Conservation (phyloP, 2,113 vertebrate species). For the Athene cunicularia region DNA sequence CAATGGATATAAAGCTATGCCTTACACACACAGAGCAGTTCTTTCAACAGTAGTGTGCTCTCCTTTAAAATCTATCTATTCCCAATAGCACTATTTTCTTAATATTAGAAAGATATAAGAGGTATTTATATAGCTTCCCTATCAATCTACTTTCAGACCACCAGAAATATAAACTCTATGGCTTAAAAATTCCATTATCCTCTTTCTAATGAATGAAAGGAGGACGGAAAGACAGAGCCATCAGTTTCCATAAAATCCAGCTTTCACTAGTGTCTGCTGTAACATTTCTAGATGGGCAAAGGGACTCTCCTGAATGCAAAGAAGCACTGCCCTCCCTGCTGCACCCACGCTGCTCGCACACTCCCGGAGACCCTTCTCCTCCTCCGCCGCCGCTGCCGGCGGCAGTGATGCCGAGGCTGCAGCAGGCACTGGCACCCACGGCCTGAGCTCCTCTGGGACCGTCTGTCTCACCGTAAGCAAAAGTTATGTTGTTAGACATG, state of each 20-base stretch:
- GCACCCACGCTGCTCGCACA: fast-evolving
- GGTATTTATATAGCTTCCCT: conserved; percentile 59
- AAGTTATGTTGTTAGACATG: conserved; percentile 51
- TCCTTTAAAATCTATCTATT: conserved; percentile 44
- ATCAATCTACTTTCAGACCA: conserved; percentile 57
- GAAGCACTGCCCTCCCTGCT: not conserved
- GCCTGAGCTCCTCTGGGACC: not conserved
- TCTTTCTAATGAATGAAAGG: conserved; percentile 52
- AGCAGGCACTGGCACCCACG: not conserved
- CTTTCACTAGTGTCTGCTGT: conserved; percentile 4
- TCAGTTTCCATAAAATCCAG: conserved; percentile 61
- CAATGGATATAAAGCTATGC: not conserved
- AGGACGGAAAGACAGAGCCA: conserved; percentile 43
- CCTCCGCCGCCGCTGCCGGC: not conserved
- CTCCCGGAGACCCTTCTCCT: not conserved
- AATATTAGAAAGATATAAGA: conserved; percentile 49
- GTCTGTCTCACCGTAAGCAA: conserved; percentile 4
- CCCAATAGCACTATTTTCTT: conserved; percentile 54
- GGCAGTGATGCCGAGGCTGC: fast-evolving
- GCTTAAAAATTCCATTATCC: conserved; percentile 66
- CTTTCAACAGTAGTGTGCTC: not conserved
- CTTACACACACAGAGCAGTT: not conserved
- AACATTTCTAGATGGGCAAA: conserved; percentile 31
- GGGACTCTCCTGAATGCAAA: conserved; percentile 56
- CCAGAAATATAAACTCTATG: conserved; percentile 53